Base-by-base conservation (phyloP, 2,113 vertebrate species). In the Bos indicus region DNA sequence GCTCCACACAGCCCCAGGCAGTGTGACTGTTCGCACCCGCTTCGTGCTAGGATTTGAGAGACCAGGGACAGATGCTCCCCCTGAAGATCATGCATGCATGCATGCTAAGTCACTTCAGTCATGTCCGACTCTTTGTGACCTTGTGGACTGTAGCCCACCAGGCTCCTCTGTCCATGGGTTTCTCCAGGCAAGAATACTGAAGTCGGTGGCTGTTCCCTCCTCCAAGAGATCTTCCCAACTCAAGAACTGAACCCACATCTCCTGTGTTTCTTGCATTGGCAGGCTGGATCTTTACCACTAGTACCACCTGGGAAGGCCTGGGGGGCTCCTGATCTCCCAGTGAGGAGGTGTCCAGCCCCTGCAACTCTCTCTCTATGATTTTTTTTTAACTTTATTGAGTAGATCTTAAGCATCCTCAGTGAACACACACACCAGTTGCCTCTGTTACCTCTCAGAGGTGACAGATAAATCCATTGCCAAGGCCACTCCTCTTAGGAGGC, bases 1-100 rank as follows among this genome's bases (percentile, higher is more conserved):
- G 21, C 36, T 40, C 13, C 4, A 6, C 4, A 14, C 30, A 1
- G 2, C 33, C 7, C 13, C 0, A 0, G 15, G 3, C 21, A 11
- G 3, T 9, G 8, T 11, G 85, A 28, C 28, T 71, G 2, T 17
- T 25, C 26, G 33, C 19, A 12, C 8, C 17, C 0, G 7, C 17
- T n/a, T 88, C 3, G 0, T 28, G 2, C 14, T 15, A 4, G 0
- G 46, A 7, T 52, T 10, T 12, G 16, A n/a, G 17, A 12, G 77
- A 11, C 28, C 77, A 80, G 28, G 46, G 15, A 51, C 4, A 80
- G 77, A 33, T 80, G 46, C 16, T 51, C 28, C 4, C 43, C 46
- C 46, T 30, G 46, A 51, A 80, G 51, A 71, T 71, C 4, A n/a
- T 10, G 17, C 64, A 5, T 11, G n/a, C n/a, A 71, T 11, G 64